Base-by-base conservation (phyloP, 1,140 invertebrate species). In the Mylabris phalerata region DNA sequence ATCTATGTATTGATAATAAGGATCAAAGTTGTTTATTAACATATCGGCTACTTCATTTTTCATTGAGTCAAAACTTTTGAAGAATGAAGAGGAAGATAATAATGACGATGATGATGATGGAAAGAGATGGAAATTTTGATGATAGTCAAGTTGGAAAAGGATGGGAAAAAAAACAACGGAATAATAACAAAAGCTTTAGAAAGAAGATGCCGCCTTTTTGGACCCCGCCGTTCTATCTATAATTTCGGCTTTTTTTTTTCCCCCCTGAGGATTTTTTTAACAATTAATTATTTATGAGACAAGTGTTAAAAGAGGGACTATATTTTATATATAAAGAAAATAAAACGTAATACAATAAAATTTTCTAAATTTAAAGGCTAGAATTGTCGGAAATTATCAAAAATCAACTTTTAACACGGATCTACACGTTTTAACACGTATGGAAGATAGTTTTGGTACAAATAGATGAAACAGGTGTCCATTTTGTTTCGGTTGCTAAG, bases 21-120 rank as follows among this genome's bases (percentile, higher is more conserved):
- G 52, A n/a, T 39, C 26, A 55, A 9, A 55, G 46, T 60, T 44
- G 47, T 48, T 32, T 47, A 48, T 32, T 7, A 19, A 13, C 1
- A 46, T 47, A 42, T 46, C 11, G 26, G 62, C 62, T 63, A 63
- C 62, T 63, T 63, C 62, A 63, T 63, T 63, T 63, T 63, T 63
- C 62, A 63, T 63, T 63, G 62, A 60, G 57, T 63, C 62, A 63
- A 32, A 32, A 63, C 49, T 63, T 48, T 49, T 32, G 32, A 32
- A 60, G 57, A 63, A 60, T 63, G 60, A 50, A 40, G 10, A 41
- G 27, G 44, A 52, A 19, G 19, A 19, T 19, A 19, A 19, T 19
- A 19, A 19, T 32, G 32, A 32, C 40, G 44, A 49, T 49, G 9
- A 32, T 44, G 44, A 45, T 49, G 48, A 59, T 55, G 26, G 46